Base-by-base conservation (phyloP, 2,797 vertebrate genomes). In the Gymnopithys bicolor region DNA sequence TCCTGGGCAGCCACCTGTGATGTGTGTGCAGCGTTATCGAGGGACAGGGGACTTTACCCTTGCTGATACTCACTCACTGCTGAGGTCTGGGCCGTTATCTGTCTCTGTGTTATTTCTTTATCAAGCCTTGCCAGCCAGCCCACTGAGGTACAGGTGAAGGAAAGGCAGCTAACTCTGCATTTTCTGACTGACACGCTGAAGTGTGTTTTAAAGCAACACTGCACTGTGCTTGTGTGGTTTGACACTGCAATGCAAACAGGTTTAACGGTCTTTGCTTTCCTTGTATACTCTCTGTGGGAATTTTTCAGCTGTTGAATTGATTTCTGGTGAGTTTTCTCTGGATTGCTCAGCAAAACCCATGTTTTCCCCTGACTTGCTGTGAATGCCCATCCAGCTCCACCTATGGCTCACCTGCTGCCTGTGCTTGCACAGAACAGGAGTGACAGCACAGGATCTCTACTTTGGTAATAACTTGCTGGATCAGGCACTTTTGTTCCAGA, bases 401-500 rank as follows among this genome's bases (percentile, higher is more conserved):
- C n/a, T 4, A 0, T 83, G 84, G 43, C 48, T 92, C 73, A 58
- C 53, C 49, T 58, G 23, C 46, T 80, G 33, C 73, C 53, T 70
- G 16, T 9, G 45, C 10, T 27, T 60, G 43, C 4, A 0, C 16
- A 27, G 33, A 24, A 33, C 0, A 46, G 27, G 23, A 64, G 28
- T 25, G 41, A 58, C 63, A 79, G 46, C 33, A 23, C 32, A 43
- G 53, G 8, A 25, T 80, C 93, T 85, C 82, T 49, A 7, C 62
- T 39, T 75, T 39, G 33, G 37, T 60, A 32, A 4, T 22, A 45
- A 84, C 11, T 49, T 83, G 62, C 69, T 84, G 66, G 25, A 86
- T 66, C 48, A 43, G 89, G 76, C 69, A 45, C 48, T 91, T 86
- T n/a, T 93, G 55, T 86, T 89, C 66, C 70, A 84, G 82, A 80